These are phyloP conservation scores for Xenopus tropicalis DNA, from an alignment of 2,113 vertebrate species.

Conservation along the genomic window DNA sequence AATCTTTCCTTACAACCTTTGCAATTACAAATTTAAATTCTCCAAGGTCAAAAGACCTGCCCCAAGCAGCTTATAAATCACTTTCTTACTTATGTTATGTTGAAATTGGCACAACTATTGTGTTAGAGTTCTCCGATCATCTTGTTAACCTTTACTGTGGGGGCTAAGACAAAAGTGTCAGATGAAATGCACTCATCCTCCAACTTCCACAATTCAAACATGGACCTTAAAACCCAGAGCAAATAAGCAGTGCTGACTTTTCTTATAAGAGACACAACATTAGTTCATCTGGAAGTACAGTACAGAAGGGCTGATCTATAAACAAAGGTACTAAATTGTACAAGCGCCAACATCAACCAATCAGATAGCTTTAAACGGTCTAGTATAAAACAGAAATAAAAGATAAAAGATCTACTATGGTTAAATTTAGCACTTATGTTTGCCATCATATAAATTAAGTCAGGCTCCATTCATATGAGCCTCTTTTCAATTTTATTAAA, in stretches of 20 bases:
- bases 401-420: too few relatives aligned
- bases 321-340: too few relatives aligned
- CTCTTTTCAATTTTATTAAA: too few relatives aligned
- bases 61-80: conserved; percentile 40
- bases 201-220: conserved; percentile 14
- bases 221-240: background rate
- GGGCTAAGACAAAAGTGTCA: conserved; percentile 38
- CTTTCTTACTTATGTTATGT: conserved; percentile 34
- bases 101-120: conserved; percentile 39
- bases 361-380: too few relatives aligned
- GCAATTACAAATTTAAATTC: conserved; percentile 33
- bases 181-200: conserved; percentile 27
- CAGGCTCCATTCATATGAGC: too few relatives aligned
- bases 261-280: too few relatives aligned
- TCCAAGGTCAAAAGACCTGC: conserved; percentile 37
- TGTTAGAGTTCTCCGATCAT: conserved; percentile 33
- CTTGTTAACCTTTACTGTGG: conserved; percentile 36
- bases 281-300: too few relatives aligned
- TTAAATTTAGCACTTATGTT: too few relatives aligned
- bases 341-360: too few relatives aligned
- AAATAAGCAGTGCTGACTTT: background rate
- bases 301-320: too few relatives aligned
- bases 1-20: conserved; percentile 32
- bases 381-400: too few relatives aligned
- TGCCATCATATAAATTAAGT: too few relatives aligned